Percentiles rank a stretch among this genome's conserved stretches.
phyloP scores from a whole-genome alignment of 2,797 vertebrate species.

The Melanotaenia pygmaea region DNA sequence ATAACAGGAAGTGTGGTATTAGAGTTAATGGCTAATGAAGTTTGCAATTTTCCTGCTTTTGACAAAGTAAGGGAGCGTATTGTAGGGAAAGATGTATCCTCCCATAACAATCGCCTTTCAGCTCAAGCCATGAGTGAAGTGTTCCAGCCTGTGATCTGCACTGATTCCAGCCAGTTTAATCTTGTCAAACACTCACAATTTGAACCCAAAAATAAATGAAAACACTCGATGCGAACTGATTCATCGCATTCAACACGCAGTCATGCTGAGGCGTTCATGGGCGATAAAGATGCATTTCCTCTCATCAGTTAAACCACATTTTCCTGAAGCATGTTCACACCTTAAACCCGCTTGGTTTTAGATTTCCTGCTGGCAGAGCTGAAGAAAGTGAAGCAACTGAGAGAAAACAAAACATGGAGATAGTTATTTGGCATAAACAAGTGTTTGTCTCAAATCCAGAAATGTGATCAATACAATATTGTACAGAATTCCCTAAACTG shows the following conservation, averaged over 20 bases:
- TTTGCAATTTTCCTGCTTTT: not conserved
- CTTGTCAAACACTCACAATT: not conserved
- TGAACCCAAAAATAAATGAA: not conserved
- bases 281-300: not conserved
- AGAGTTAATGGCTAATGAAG: not conserved
- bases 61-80: not conserved
- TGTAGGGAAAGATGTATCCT: no score
- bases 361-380: no score
- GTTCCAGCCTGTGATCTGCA: no score
- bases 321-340: not conserved
- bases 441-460: not conserved
- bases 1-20: constrained; percentile 30
- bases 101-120: no score
- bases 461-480: not conserved
- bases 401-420: not conserved
- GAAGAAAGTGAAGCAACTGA: not conserved
- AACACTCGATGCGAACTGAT: not conserved
- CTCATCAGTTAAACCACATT: not conserved
- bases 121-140: no score
- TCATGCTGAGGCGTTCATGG: not conserved
- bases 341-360: not conserved
- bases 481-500: no score
- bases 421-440: not conserved
- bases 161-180: not conserved
- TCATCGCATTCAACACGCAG: not conserved